Evolutionary conservation across 2,888 invertebrate species (phyloP).

Genomic region (Rhorus exstirpatorius): DNA sequence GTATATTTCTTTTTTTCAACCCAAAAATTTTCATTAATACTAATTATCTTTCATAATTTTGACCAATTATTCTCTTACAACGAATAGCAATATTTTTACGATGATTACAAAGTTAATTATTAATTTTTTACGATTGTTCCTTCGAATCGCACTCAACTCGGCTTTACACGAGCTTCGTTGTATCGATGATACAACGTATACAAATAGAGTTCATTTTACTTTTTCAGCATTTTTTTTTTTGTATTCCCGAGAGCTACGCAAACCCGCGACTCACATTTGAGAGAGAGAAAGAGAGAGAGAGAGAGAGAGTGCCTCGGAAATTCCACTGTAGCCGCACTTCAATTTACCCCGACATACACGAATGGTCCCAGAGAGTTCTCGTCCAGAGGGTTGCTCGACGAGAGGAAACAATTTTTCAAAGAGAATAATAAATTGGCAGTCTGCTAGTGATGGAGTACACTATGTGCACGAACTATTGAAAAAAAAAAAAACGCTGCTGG

Average conservation of each 20-base stretch:
- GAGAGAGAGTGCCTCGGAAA: conserved; percentile 10
- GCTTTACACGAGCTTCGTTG: no score
- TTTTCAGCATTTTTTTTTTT: conserved; percentile 22
- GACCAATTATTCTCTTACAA: no score
- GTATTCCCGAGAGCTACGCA: conserved; percentile 12
- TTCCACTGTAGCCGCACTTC: conserved; percentile 50
- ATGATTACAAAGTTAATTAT: no score
- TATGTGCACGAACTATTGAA: not conserved
- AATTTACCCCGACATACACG: conserved; percentile 65
- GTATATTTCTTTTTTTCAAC: conserved; percentile 30
- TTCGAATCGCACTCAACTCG: no score
- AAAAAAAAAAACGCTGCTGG: not conserved
- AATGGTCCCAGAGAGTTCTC: conserved; percentile 57
- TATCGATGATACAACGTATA: no score
- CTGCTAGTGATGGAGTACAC: conserved; percentile 37
- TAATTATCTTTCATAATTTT: no score
- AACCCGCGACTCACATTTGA: conserved; percentile 28
- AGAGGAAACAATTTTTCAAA: conserved; percentile 78
- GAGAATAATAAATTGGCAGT: conserved; percentile 76
- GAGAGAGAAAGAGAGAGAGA: no score
- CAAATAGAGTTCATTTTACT: no score
- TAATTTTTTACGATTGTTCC: no score
- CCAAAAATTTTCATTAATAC: no score
- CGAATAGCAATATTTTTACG: no score
- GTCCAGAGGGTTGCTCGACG: conserved; percentile 53